phyloP scores from a whole-genome alignment of 2,888 invertebrate species.

The Colostygia pectinataria region DNA sequence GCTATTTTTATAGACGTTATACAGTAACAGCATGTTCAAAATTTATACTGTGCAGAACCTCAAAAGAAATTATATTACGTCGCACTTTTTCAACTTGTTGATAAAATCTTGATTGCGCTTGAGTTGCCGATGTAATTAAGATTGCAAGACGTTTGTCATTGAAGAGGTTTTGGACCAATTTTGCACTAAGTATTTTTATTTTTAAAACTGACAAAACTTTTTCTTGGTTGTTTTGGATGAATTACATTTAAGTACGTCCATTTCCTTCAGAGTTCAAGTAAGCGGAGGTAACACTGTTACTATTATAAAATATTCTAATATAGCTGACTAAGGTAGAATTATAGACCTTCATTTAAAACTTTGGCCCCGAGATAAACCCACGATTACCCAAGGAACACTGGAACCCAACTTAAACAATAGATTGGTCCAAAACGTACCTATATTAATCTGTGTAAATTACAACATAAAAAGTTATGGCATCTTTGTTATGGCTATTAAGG shows the following conservation, averaged over 20 bases:
- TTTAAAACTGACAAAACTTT: too few relatives aligned
- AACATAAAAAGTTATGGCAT: slow-evolving; percentile 19
- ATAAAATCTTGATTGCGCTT: slow-evolving; percentile 14
- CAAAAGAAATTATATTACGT: slow-evolving; percentile 16
- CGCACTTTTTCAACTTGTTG: slow-evolving; percentile 15
- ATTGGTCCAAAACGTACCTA: slow-evolving; percentile 5
- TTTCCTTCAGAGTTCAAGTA: too few relatives aligned
- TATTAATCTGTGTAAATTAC: slow-evolving; percentile 20
- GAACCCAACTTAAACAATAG: slow-evolving; percentile 8
- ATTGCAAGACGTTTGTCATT: slow-evolving; percentile 10
- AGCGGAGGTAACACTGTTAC: too few relatives aligned
- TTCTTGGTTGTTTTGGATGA: too few relatives aligned
- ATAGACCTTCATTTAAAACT: slow-evolving; percentile 3
- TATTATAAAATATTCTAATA: too few relatives aligned
- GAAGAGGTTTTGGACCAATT: slow-evolving; percentile 1
- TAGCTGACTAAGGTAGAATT: background rate
- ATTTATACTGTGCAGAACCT: too few relatives aligned
- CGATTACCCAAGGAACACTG: slow-evolving; percentile 1
- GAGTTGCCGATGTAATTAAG: slow-evolving; percentile 14
- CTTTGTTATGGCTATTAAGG: slow-evolving; percentile 20
- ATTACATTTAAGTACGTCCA: too few relatives aligned
- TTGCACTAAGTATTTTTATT: too few relatives aligned
- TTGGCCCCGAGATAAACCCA: slow-evolving; percentile 1
- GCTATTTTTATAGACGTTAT: too few relatives aligned
- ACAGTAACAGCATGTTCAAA: too few relatives aligned